These are phyloP conservation scores for Biston stratarius DNA, from an alignment of 2,888 invertebrate genomes.

Conservation along the genomic window DNA sequence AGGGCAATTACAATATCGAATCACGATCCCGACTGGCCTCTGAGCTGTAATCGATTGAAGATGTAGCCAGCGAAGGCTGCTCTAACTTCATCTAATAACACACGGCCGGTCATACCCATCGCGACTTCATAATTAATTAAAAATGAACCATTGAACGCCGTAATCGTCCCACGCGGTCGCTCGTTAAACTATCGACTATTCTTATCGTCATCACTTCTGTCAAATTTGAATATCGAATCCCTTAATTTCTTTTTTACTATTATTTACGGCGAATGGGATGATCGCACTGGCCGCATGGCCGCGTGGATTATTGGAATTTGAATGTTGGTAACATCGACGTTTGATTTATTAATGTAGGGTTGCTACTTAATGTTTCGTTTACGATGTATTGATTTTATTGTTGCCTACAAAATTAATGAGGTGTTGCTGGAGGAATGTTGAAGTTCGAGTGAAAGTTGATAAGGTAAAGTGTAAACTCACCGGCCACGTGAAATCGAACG, in stretches of 20 bases:
- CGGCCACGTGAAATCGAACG: constrained; percentile 98
- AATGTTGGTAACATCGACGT: constrained; percentile 70
- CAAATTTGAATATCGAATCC: constrained; percentile 81
- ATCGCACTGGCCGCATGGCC: constrained; percentile 52
- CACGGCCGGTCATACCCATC: constrained; percentile 57
- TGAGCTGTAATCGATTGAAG: constrained; percentile 73
- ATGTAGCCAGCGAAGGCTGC: constrained; percentile 72
- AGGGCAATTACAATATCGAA: constrained; percentile 81
- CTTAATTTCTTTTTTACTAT: constrained; percentile 77
- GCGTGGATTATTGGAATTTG: constrained; percentile 80
- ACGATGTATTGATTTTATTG: constrained; percentile 76
- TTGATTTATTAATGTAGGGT: constrained; percentile 80
- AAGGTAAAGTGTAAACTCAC: constrained; percentile 87
- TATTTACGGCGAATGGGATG: constrained; percentile 73
- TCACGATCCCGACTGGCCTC: constrained; percentile 77
- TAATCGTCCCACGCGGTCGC: constrained; percentile 76
- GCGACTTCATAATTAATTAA: constrained; percentile 76
- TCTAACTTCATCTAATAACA: constrained; percentile 67
- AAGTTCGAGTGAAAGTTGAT: constrained; percentile 13
- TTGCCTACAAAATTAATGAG: constrained; percentile 68
- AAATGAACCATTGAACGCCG: constrained; percentile 74
- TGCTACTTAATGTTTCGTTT: constrained; percentile 78
- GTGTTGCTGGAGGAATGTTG: constrained; percentile 54
- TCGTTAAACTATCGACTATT: constrained; percentile 79
- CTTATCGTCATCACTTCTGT: constrained; percentile 82